A percentile compares a stretch with the other conserved stretches of the same genome.
Evolutionary conservation across 1,140 invertebrate species (phyloP).

Genomic region (Drosophila funebris): DNA sequence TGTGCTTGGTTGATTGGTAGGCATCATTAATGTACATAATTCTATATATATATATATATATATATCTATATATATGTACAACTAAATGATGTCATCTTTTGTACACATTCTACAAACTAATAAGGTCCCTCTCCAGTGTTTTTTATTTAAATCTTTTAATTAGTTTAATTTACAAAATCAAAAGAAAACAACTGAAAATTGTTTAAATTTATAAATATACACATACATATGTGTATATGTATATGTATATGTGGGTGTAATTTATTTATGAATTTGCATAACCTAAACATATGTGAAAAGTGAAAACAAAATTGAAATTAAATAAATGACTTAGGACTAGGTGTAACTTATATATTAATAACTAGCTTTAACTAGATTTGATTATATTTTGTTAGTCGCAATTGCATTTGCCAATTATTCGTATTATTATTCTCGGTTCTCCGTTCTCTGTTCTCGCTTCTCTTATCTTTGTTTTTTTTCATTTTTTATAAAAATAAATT

Average conservation of each 20-base stretch:
- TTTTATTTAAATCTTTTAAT: slow-evolving; percentile 18
- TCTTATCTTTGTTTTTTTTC: background rate
- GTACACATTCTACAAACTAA: slow-evolving; percentile 69
- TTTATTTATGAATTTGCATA: slow-evolving; percentile 47
- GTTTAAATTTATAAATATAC: slow-evolving; percentile 40
- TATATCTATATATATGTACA: slow-evolving; percentile 42
- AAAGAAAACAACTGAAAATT: slow-evolving; percentile 35
- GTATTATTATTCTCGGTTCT: slow-evolving; percentile 23
- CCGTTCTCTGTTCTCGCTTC: too few species aligned
- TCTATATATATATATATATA: slow-evolving; percentile 7
- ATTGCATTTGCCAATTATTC: slow-evolving; percentile 42
- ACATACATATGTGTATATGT: background rate
- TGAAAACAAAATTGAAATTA: slow-evolving; percentile 32
- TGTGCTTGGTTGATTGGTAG: background rate
- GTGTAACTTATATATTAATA: slow-evolving; percentile 21
- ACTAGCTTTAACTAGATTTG: slow-evolving; percentile 42
- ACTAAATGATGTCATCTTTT: slow-evolving; percentile 36
- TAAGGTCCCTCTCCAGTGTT: slow-evolving; percentile 80
- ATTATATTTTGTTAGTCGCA: slow-evolving; percentile 30
- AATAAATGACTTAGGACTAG: slow-evolving; percentile 40
- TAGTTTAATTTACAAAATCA: slow-evolving; percentile 44
- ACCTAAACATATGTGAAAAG: slow-evolving; percentile 26
- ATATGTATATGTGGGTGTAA: slow-evolving; percentile 31
- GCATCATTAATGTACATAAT: slow-evolving; percentile 3
- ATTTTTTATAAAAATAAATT: slow-evolving; percentile 72